Evolutionary conservation across 2,888 invertebrate species (phyloP), one percentile per base, ranked within the genome.

Genomic region (Agrotis exclamationis): DNA sequence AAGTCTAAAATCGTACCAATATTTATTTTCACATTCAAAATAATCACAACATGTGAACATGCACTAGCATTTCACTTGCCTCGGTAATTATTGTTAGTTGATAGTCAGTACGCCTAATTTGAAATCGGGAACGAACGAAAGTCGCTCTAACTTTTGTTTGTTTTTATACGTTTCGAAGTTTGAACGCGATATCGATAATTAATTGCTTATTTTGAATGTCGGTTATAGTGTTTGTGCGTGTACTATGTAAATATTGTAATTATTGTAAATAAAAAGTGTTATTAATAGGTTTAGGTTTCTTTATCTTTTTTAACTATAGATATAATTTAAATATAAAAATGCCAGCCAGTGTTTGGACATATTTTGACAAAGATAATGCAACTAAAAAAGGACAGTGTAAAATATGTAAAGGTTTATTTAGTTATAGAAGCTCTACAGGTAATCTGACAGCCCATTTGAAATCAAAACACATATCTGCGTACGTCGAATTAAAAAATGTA

Each of bases 391-490:
- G 22, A 45, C 33, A 44, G 2, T 67, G 60, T 51, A 66, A 66
- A n/a, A 44, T 59, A 50, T 62, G 62, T 62, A 62, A 62, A 62
- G 33, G 20, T 50, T 50, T 50, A 18, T 62, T 62, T 48, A 62
- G 62, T 50, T 62, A 39, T 11, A 62, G 16, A 62, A 50, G 48
- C 14, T 50, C 50, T 14, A 50, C 62, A 33, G 62, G 33, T n/a
- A 62, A 50, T 62, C 33, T 62, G n/a, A 11, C 9, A 33, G 50
- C 48, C 1, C 50, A 62, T 62, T 22, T 50, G 50, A 62, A 33
- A 62, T 50, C 48, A 16, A 62, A 62, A 33, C 50, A 62, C 48
- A 16, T 50, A 48, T 48, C 62, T 33, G 62, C 48, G 28, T 62
- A 62, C 28, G 50, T n/a, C 50, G 62, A 58, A 58, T 33, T 62